These are phyloP conservation scores for Phoenicopterus ruber DNA, from an alignment of 2,113 vertebrate genomes.

Conservation along the genomic window DNA sequence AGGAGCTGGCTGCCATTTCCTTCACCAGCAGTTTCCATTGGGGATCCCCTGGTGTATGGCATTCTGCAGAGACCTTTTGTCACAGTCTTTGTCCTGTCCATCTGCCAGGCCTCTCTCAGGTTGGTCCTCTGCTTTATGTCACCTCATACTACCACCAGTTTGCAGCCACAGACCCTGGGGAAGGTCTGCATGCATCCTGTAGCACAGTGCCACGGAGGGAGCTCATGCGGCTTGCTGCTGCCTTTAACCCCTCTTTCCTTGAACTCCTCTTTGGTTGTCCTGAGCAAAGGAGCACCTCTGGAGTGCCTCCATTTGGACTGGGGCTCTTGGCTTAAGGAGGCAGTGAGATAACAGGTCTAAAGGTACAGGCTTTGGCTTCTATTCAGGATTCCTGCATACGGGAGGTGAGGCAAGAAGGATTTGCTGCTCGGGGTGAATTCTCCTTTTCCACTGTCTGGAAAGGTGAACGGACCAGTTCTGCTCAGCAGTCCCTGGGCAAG, in stretches of 20 bases:
- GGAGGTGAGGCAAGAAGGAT: neutral
- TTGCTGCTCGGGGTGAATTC: neutral
- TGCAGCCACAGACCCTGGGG: neutral
- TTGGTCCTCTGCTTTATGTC: neutral
- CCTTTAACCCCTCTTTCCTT: neutral
- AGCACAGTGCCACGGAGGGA: neutral
- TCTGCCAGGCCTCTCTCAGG: neutral
- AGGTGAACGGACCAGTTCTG: neutral
- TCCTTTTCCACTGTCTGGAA: neutral
- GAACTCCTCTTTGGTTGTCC: too few species aligned
- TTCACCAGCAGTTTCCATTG: neutral
- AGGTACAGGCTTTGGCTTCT: neutral
- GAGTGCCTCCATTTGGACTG: neutral
- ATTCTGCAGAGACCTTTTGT: neutral
- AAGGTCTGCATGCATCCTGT: fast-evolving
- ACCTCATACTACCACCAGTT: neutral
- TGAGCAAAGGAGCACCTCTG: neutral
- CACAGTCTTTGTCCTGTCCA: neutral
- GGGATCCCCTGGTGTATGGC: neutral
- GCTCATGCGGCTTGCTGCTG: neutral
- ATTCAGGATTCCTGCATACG: fast-evolving
- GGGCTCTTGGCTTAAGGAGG: neutral
- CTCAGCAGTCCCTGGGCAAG: neutral
- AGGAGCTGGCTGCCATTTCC: neutral
- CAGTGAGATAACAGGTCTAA: fast-evolving